Conservation (phyloP, 2,797 vertebrate species). For the Pangasius larnaudii region DNA sequence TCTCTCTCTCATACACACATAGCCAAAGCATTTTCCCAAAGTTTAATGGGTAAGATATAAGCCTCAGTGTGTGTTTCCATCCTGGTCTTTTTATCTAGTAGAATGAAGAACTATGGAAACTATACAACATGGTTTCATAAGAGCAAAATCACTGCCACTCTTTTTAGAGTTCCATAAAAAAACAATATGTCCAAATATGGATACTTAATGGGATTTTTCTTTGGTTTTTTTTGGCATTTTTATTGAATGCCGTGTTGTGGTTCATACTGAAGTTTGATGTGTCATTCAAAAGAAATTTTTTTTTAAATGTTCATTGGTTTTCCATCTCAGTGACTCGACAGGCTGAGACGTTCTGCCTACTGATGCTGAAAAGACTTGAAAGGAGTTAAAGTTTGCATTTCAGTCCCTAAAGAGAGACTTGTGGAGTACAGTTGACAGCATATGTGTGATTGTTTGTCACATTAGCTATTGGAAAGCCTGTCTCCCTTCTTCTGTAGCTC, state of each 20-base stretch:
- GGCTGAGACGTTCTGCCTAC: conserved; percentile 3
- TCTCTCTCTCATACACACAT: not conserved
- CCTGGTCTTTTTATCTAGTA: not conserved
- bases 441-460: not conserved
- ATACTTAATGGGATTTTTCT: not conserved
- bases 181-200: conserved; percentile 1
- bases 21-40: not conserved
- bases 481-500: not conserved
- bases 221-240: not conserved
- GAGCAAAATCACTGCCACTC: not conserved
- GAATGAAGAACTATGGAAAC: not conserved
- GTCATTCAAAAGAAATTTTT: not conserved
- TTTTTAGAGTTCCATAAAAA: conserved; percentile 1
- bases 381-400: not conserved
- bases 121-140: not conserved
- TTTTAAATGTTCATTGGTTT: conserved; percentile 1
- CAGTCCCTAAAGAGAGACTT: conserved; percentile 3
- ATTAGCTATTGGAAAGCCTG: not conserved
- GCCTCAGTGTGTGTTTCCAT: not conserved
- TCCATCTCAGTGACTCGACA: conserved; percentile 12
- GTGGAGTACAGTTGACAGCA: not conserved
- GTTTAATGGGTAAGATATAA: not conserved
- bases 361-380: not conserved
- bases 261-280: not conserved
- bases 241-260: conserved; percentile 19